Evolutionary conservation across 2,888 invertebrate species (phyloP).

Genomic region (Ochropleura plecta): DNA sequence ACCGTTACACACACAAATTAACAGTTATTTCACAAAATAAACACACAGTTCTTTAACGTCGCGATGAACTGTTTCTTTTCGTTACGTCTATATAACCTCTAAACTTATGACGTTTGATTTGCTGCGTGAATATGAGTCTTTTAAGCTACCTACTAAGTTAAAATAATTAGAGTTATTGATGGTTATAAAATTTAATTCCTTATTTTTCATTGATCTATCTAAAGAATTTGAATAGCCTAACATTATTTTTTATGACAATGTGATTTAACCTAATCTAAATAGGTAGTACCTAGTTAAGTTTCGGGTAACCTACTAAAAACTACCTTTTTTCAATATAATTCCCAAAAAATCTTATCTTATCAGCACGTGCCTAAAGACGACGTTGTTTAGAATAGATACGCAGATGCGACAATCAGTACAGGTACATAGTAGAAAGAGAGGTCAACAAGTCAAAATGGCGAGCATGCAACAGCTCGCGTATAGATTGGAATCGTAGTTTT

Average conservation of each 20-base stretch:
- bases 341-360: no score
- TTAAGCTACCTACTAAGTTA: not conserved
- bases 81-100: conserved; percentile 39
- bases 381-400: no score
- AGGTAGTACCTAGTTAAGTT: no score
- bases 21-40: conserved; percentile 21
- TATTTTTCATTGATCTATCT: not conserved
- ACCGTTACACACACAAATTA: conserved; percentile 23
- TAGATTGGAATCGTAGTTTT: no score
- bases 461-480: no score
- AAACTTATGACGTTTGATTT: conserved; percentile 48
- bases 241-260: not conserved
- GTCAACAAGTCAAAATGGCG: no score
- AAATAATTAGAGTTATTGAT: not conserved
- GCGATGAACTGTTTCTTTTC: conserved; percentile 37
- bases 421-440: no score
- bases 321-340: no score
- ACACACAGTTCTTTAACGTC: conserved; percentile 6
- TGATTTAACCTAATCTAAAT: no score
- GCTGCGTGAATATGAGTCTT: conserved; percentile 22
- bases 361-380: no score
- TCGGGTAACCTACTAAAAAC: no score
- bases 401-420: no score
- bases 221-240: not conserved
- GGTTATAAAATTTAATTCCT: not conserved